Percentiles rank a stretch among this genome's conserved stretches.
phyloP scores from a whole-genome alignment of 2,797 vertebrate species.

The Petrocephalus schoutedeni region DNA sequence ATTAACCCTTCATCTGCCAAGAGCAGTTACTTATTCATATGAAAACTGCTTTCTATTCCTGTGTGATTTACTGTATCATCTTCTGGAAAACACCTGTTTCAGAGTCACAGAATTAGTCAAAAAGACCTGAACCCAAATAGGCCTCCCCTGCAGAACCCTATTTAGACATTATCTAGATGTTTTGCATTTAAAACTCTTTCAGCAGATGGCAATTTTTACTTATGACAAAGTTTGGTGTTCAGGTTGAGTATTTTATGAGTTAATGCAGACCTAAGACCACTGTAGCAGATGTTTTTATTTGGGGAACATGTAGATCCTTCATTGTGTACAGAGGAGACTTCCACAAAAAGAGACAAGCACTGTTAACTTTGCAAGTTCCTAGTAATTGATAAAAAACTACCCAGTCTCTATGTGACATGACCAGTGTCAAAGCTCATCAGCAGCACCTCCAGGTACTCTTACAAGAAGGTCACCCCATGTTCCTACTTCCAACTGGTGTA shows the following conservation, averaged over 20 bases:
- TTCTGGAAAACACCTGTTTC: conserved; percentile 28
- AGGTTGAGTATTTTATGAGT: not conserved
- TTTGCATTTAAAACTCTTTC: not conserved
- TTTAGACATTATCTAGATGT: not conserved
- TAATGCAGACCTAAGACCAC: not conserved
- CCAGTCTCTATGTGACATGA: not conserved
- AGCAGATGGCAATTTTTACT: not conserved
- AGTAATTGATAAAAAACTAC: not conserved
- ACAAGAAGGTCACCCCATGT: not conserved
- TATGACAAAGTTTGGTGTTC: not conserved
- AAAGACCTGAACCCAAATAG: not conserved
- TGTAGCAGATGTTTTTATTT: not conserved
- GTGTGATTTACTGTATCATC: conserved; percentile 18
- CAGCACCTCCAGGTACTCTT: not conserved
- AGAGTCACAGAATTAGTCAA: conserved; percentile 18
- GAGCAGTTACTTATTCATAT: conserved; percentile 43
- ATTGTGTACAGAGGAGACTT: not conserved
- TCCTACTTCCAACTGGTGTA: not conserved
- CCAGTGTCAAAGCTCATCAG: not conserved
- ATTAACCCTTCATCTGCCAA: conserved; percentile 46
- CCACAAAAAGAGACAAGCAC: not conserved
- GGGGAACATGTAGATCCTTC: not conserved
- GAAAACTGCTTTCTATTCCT: conserved; percentile 34
- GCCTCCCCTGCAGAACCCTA: not conserved
- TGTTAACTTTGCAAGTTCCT: not conserved